Evolutionary conservation across 2,888 invertebrate species (phyloP), one percentile per base, ranked within the genome.

Genomic region (Isoperla grammatica): DNA sequence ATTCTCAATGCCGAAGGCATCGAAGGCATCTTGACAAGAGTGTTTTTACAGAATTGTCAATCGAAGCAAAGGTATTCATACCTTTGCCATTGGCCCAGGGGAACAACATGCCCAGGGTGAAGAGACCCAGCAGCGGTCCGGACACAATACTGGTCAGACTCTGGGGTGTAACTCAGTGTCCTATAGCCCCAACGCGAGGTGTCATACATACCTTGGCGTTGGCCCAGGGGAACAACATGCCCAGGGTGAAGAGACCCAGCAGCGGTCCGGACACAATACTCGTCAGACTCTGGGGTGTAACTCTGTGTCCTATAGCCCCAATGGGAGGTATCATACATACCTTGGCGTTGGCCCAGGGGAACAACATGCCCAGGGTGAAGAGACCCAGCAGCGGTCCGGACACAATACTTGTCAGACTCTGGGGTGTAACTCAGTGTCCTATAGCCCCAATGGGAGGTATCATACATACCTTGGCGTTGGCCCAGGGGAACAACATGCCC

Each of bases 221-320:
- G 1, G 84, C 82, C 76, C 80, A 80, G 0, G 86, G 87, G 63
- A 86, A 77, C 66, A 86, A 85, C 72, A 87, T 81, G 39, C 87
- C 87, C 70, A 87, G 79, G 0, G 82, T 76, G 69, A 88, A 89
- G 54, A 89, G 81, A 48, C 86, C 88, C 3, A 87, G 73, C 1
- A 87, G 74, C 60, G 86, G 86, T 3, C 87, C 87, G 1, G 86
- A 86, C 0, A 86, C 86, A 64, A 87, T 86, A 0, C 86, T 84
- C 1, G 84, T 79, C 56, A 87, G 73, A 68, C 86, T 87, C 45
- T 37, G 35, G n/a, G n/a, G n/a, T n/a, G n/a, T n/a, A n/a, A n/a
- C n/a, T n/a, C n/a, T n/a, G n/a, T n/a, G n/a, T n/a, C n/a, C n/a
- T n/a, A n/a, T n/a, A n/a, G n/a, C n/a, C n/a, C n/a, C n/a, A n/a